A percentile compares a stretch with the other conserved stretches of the same genome.
These are phyloP conservation scores for Lepidocyrtinus sp. DNA, from an alignment of 2,888 invertebrate genomes.

Conservation along the genomic window DNA sequence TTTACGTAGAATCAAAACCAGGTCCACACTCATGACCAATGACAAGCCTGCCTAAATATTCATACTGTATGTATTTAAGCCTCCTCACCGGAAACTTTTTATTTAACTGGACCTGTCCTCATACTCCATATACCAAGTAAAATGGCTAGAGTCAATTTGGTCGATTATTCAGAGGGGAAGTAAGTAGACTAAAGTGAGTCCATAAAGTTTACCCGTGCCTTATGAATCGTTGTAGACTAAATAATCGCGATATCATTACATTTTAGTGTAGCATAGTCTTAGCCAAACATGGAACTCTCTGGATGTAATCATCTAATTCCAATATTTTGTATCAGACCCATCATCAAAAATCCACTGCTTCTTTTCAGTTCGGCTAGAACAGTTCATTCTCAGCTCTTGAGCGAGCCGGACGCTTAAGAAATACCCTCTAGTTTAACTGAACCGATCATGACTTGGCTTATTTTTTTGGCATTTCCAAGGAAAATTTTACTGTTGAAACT, in stretches of 20 bases:
- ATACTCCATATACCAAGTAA: too few species aligned
- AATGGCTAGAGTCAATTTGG: slow-evolving; percentile 8
- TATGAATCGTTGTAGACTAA: background rate
- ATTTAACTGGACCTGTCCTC: background rate
- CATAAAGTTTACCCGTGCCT: background rate
- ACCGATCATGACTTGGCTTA: background rate
- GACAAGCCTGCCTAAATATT: background rate
- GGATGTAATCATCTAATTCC: background rate
- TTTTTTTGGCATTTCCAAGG: too few species aligned
- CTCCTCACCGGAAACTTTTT: slow-evolving; percentile 3
- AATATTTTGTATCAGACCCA: background rate
- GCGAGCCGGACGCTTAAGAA: background rate
- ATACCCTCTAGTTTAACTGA: background rate
- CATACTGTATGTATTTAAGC: background rate
- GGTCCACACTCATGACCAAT: background rate
- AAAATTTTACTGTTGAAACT: background rate
- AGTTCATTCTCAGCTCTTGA: background rate
- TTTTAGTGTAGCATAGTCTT: too few species aligned
- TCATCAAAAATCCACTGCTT: background rate
- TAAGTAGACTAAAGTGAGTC: background rate
- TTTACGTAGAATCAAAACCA: too few species aligned
- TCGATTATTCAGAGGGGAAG: background rate
- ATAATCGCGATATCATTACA: background rate
- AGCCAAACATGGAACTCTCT: too few species aligned
- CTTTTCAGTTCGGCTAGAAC: background rate